Evolutionary conservation across 1,140 invertebrate genomes (phyloP).

Genomic region (Halesus radiatus): DNA sequence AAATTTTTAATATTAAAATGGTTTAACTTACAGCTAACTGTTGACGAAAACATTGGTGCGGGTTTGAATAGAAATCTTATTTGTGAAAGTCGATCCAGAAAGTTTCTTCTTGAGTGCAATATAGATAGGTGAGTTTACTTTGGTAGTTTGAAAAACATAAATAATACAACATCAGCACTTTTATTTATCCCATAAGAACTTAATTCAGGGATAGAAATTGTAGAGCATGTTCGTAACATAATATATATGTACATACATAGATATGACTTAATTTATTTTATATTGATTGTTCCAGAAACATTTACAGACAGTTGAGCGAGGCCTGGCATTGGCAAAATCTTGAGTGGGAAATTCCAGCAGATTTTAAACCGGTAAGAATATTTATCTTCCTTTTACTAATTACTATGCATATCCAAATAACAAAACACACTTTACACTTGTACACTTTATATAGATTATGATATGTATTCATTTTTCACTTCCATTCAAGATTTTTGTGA

Average conservation of each 20-base stretch:
- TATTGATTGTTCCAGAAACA: constrained; percentile 49
- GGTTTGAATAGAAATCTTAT: constrained; percentile 81
- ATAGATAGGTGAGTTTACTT: constrained; percentile 76
- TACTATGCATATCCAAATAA: no score
- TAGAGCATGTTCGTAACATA: no score
- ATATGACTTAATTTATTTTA: not conserved
- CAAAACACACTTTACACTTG: no score
- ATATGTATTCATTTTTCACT: not conserved
- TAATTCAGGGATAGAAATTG: no score
- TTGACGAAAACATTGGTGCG: constrained; percentile 68
- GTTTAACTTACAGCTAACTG: constrained; percentile 40
- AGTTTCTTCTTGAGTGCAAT: constrained; percentile 79
- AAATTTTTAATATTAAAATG: no score
- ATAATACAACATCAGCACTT: constrained; percentile 28
- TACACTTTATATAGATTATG: no score
- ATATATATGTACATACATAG: no score
- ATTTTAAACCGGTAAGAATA: constrained; percentile 58
- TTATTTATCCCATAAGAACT: constrained; percentile 8
- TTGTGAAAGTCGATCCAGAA: constrained; percentile 73
- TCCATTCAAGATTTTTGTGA: constrained; percentile 71
- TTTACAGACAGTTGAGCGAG: constrained; percentile 60
- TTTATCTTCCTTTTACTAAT: no score
- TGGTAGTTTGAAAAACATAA: not conserved
- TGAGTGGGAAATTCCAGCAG: constrained; percentile 69
- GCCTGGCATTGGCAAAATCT: constrained; percentile 68